phyloP scores from a whole-genome alignment of 2,888 invertebrate species.

The Meandrusa payeni region DNA sequence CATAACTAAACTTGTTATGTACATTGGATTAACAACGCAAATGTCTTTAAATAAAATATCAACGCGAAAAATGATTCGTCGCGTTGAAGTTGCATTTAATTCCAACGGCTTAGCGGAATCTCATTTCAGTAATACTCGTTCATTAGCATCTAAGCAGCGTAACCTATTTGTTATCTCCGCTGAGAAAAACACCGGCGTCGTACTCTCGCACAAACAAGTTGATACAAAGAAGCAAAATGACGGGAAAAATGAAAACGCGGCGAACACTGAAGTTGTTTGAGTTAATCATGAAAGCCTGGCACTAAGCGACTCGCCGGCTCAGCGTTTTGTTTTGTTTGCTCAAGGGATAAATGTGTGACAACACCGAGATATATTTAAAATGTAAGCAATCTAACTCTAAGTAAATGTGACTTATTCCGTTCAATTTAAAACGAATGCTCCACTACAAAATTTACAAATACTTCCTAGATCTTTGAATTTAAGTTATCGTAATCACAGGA shows the following conservation, averaged over 20 bases:
- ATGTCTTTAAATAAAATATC: constrained; percentile 1
- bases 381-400: constrained; percentile 17
- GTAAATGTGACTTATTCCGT: no score
- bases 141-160: constrained; percentile 60
- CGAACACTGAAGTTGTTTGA: constrained; percentile 36
- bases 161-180: constrained; percentile 60
- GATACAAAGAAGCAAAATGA: constrained; percentile 33
- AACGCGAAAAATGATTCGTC: constrained; percentile 30
- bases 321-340: constrained; percentile 48
- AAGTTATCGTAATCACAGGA: no score
- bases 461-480: no score
- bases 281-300: constrained; percentile 62
- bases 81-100: constrained; percentile 59
- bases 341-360: constrained; percentile 34
- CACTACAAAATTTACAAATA: no score
- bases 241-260: constrained; percentile 43
- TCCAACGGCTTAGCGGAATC: constrained; percentile 62
- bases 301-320: constrained; percentile 43
- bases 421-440: no score
- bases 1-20: no score
- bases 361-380: constrained; percentile 22
- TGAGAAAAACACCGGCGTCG: constrained; percentile 39
- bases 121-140: constrained; percentile 54
- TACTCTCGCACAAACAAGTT: constrained; percentile 23
- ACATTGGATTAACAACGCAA: no score